These are phyloP conservation scores for Dolichotis patagonum DNA, from an alignment of 2,113 vertebrate species.

Conservation along the genomic window DNA sequence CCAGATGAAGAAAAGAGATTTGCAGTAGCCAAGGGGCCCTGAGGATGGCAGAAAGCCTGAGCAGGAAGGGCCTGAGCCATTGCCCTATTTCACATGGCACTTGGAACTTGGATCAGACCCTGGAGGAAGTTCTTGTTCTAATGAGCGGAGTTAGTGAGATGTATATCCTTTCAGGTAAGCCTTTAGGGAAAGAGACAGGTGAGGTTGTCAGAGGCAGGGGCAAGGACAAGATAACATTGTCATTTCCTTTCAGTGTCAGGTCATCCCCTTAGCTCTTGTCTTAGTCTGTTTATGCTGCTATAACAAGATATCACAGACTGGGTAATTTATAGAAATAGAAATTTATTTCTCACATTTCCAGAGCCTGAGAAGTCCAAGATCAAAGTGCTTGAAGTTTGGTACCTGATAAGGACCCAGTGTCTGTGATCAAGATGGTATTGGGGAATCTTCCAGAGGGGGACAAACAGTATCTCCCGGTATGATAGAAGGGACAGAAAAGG, in stretches of 20 bases:
- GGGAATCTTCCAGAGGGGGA: not conserved
- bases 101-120: not conserved
- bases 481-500: not conserved
- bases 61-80: not conserved
- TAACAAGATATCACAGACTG: not conserved
- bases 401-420: not conserved
- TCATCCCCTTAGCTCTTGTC: not conserved
- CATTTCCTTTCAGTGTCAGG: not conserved
- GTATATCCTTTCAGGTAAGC: not conserved
- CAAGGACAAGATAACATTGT: not conserved
- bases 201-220: not conserved
- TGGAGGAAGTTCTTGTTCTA: not conserved
- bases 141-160: not conserved
- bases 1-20: slow-evolving; percentile 36
- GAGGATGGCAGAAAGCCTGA: not conserved
- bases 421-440: not conserved
- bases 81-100: fast-evolving
- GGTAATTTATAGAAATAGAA: not conserved
- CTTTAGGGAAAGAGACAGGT: not conserved
- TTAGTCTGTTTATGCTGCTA: not conserved
- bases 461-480: not conserved
- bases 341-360: not conserved
- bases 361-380: not conserved
- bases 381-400: not conserved
- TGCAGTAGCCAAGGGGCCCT: not conserved